phyloP scores from a whole-genome alignment of 1,140 invertebrate species.

The Drosophila obscura region DNA sequence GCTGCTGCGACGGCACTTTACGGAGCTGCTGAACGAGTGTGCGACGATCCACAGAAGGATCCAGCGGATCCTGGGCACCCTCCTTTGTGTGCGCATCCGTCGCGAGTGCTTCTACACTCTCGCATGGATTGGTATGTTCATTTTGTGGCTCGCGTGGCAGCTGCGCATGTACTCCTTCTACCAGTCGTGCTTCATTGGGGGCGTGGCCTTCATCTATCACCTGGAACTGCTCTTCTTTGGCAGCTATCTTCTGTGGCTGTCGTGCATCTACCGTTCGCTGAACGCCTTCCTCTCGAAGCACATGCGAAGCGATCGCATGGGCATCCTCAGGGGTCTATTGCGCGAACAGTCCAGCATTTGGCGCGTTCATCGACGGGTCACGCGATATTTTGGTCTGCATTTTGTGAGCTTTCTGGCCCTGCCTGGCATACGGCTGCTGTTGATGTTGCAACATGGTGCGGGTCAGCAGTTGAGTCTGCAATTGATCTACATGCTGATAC shows the following conservation, averaged over 20 bases:
- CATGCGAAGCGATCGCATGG: slow-evolving; percentile 36
- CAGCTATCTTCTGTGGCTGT: slow-evolving; percentile 61
- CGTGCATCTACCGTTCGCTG: slow-evolving; percentile 48
- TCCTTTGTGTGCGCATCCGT: slow-evolving; percentile 43
- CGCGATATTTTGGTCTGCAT: slow-evolving; percentile 48
- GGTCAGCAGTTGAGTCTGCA: slow-evolving; percentile 8
- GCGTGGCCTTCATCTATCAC: slow-evolving; percentile 50
- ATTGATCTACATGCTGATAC: slow-evolving; percentile 9
- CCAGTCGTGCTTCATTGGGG: slow-evolving; percentile 48
- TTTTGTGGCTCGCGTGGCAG: slow-evolving; percentile 41
- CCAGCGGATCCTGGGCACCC: slow-evolving; percentile 31
- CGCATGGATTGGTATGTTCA: slow-evolving; percentile 31
- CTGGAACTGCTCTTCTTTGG: slow-evolving; percentile 55
- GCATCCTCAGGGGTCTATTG: slow-evolving; percentile 21
- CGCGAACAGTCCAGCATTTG: slow-evolving; percentile 32
- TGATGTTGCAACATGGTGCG: not conserved
- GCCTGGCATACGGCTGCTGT: not conserved
- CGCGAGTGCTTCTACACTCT: slow-evolving; percentile 38
- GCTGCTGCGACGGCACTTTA: slow-evolving; percentile 39
- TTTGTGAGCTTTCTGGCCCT: slow-evolving; percentile 39
- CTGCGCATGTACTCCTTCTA: slow-evolving; percentile 49
- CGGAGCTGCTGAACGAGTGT: slow-evolving; percentile 46
- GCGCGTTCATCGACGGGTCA: slow-evolving; percentile 28
- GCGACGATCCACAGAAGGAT: slow-evolving; percentile 20
- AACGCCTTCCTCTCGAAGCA: slow-evolving; percentile 46